These are phyloP conservation scores for Dicerorhinus sumatrensis DNA, from an alignment of 2,113 vertebrate genomes.

Conservation along the genomic window DNA sequence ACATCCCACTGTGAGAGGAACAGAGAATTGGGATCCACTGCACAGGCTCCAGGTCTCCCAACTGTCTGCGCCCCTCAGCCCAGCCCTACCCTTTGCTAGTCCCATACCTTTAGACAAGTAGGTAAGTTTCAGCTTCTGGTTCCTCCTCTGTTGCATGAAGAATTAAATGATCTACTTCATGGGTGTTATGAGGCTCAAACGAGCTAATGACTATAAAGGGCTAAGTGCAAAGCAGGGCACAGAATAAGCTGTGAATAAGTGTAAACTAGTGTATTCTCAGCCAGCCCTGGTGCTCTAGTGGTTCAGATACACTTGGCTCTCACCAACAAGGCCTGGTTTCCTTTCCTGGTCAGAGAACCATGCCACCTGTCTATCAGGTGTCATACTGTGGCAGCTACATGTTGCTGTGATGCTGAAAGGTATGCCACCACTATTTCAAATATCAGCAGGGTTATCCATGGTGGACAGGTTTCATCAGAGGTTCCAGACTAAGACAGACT, in stretches of 20 bases:
- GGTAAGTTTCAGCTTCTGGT: background rate
- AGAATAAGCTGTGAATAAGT: conserved; percentile 4
- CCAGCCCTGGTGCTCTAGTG: too few species aligned
- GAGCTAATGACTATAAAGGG: background rate
- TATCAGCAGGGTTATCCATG: too few species aligned
- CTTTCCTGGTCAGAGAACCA: too few species aligned
- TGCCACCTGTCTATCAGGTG: too few species aligned
- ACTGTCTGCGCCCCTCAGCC: background rate
- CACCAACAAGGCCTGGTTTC: too few species aligned
- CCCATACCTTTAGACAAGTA: background rate
- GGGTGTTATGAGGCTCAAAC: background rate
- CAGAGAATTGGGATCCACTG: background rate
- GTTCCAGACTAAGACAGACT: too few species aligned
- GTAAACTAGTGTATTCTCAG: background rate
- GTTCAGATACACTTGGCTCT: too few species aligned
- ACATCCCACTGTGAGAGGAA: background rate
- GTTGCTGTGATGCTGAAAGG: too few species aligned
- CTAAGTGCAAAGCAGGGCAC: background rate
- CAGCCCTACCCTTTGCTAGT: background rate
- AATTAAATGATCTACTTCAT: background rate
- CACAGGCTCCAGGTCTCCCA: background rate
- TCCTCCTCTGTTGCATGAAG: background rate
- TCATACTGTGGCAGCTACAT: too few species aligned
- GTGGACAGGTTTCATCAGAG: too few species aligned
- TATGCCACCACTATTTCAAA: too few species aligned